Percentiles rank a stretch among this genome's conserved stretches.
Evolutionary conservation across 2,797 vertebrate species (phyloP).

Genomic region (Scarus forsteni): DNA sequence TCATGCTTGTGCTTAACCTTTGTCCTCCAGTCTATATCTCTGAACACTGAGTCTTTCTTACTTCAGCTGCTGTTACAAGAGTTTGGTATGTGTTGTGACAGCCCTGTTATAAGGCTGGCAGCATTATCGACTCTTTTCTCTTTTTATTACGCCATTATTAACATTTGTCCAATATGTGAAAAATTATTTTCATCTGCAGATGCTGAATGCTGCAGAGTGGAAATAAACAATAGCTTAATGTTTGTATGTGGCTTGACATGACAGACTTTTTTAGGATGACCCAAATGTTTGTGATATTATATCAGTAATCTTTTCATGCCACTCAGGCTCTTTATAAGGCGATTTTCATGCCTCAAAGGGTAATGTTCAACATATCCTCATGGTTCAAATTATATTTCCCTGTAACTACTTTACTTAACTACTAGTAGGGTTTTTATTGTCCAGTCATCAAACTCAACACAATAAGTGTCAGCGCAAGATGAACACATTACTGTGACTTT

Average conservation of each 20-base stretch:
- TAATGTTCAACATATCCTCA: not conserved
- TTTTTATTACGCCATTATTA: no score
- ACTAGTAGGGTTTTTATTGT: not conserved
- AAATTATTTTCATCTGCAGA: no score
- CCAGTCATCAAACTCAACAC: not conserved
- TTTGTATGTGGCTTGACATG: no score
- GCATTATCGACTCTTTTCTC: not conserved
- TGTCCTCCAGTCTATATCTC: slow-evolving; percentile 21
- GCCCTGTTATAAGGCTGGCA: not conserved
- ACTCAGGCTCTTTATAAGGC: not conserved
- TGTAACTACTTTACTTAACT: not conserved
- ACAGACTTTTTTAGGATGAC: no score
- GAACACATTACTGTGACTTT: slow-evolving; percentile 49
- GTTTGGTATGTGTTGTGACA: slow-evolving; percentile 37
- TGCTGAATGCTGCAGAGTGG: no score
- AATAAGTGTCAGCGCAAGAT: slow-evolving; percentile 3
- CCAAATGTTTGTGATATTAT: not conserved
- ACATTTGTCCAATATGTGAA: no score
- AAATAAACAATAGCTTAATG: no score
- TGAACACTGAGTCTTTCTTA: slow-evolving; percentile 25
- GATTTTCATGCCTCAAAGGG: not conserved
- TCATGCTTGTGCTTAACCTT: slow-evolving; percentile 6
- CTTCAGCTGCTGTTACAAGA: slow-evolving; percentile 14
- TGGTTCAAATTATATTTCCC: slow-evolving; percentile 1
- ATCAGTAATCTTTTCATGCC: not conserved